These are phyloP conservation scores for Trogon surrucura DNA, from an alignment of 2,113 vertebrate species.

Conservation along the genomic window DNA sequence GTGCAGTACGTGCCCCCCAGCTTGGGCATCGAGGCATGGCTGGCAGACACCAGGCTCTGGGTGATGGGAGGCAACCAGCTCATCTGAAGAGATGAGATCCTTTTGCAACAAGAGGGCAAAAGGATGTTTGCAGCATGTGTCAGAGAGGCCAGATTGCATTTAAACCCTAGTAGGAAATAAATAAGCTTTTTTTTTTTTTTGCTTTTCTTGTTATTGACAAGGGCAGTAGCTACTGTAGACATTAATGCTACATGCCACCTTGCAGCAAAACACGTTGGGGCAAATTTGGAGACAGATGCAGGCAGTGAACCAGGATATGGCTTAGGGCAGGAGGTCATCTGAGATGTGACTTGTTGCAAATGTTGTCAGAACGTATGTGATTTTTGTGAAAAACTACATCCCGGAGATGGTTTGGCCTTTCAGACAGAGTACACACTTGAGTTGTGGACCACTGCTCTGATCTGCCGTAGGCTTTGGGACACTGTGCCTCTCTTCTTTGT, in stretches of 20 bases:
- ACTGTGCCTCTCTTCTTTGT: neutral
- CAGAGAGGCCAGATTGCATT: neutral
- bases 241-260: neutral
- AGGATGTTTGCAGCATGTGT: neutral
- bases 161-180: neutral
- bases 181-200: too few species aligned
- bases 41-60: neutral
- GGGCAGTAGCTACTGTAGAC: neutral
- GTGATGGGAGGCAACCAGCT: neutral
- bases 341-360: neutral
- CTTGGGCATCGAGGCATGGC: neutral
- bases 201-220: neutral
- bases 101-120: neutral
- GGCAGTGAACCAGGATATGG: neutral
- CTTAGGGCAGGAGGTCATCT: neutral
- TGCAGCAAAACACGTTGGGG: neutral
- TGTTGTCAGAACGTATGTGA: neutral
- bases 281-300: neutral
- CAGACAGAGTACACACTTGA: rapidly evolving
- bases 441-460: neutral
- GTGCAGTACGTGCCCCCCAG: neutral
- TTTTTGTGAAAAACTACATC: neutral
- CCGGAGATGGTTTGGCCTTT: neutral
- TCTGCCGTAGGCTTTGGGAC: neutral
- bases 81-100: rapidly evolving